phyloP scores from a whole-genome alignment of 2,888 invertebrate species.

The Drosophila acutilabella region DNA sequence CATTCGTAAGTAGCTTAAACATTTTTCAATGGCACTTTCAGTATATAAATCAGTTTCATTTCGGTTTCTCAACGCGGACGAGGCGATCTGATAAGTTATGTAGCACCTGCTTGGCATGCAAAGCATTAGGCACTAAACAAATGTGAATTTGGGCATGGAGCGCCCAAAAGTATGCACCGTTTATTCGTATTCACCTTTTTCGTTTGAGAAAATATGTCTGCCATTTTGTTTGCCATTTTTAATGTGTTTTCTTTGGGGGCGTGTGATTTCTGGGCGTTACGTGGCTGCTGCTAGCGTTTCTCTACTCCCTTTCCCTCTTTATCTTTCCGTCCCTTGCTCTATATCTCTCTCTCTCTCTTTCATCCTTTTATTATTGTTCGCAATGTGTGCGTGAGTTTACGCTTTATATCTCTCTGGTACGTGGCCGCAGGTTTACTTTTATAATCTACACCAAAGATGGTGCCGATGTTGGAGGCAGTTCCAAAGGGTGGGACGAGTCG shows the following conservation, averaged over 20 bases:
- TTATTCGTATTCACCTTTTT: conserved; percentile 65
- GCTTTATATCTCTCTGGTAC: conserved; percentile 74
- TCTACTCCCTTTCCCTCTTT: background rate
- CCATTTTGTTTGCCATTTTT: conserved; percentile 81
- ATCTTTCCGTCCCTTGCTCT: background rate
- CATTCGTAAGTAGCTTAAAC: conserved; percentile 37
- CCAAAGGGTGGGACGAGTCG: conserved; percentile 33
- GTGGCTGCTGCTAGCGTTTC: conserved; percentile 54
- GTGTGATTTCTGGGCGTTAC: conserved; percentile 57
- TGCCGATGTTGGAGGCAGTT: background rate
- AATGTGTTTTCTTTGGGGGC: conserved; percentile 64
- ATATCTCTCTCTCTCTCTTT: conserved; percentile 9
- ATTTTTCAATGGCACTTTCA: conserved; percentile 48
- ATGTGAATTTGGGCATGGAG: conserved; percentile 57
- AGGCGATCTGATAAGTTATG: conserved; percentile 70
- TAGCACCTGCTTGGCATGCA: conserved; percentile 78
- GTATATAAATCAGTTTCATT: conserved; percentile 73
- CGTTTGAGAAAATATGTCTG: conserved; percentile 72
- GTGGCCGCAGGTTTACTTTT: conserved; percentile 71
- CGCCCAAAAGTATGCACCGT: conserved; percentile 43
- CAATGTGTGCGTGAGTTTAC: conserved; percentile 74
- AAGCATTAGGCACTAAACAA: conserved; percentile 74
- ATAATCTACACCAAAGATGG: conserved; percentile 66
- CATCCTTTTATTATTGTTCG: conserved; percentile 49
- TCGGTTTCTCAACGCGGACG: conserved; percentile 30